Base-by-base conservation (phyloP, 1,140 invertebrate genomes). In the Argopecten irradians region DNA sequence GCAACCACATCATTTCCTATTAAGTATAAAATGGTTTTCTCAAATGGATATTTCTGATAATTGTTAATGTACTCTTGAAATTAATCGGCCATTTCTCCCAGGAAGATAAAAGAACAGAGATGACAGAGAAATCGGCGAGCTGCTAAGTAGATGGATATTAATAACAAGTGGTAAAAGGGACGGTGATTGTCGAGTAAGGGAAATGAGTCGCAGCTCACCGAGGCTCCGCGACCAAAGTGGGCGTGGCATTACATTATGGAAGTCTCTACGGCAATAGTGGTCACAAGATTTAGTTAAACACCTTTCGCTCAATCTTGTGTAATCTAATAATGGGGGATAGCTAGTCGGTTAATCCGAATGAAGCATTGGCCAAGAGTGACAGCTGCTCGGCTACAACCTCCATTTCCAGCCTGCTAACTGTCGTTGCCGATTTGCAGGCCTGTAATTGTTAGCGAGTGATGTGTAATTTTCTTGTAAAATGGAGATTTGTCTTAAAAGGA, bases 391-490 rank as follows among this genome's bases (percentile, higher is more conserved):
- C 32, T 19, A 14, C 13, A 14, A 33, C 34, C 22, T 5, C 34
- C 36, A 84, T 34, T 34, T 84, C 34, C 36, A 34, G 33, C 36
- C 83, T 14, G 34, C 14, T 84, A 83, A 84, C 82, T 39, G n/a
- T 82, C 55, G 39, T 35, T 41, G 9, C 32, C 14, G 35, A 83
- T 87, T 82, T 33, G 32, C 34, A 39, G 55, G 33, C 41, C 86
- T 83, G 36, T 87, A 87, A 87, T 87, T 87, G 83, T 41, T 19
- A 41, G 34, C 82, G 41, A 87, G 86, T 87, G 86, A 35, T 82
- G 71, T 35, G n/a, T 83, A 87, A 87, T 87, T 87, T 87, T 87
- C 86, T 87, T 36, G 82, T 87, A 87, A 87, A 43, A 87, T 71
- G 41, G 86, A 87, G 71, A 83, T 87, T 35, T 35, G 86, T 83